Base-by-base conservation (phyloP, 2,888 invertebrate genomes). In the Glaucopsyche alexis region DNA sequence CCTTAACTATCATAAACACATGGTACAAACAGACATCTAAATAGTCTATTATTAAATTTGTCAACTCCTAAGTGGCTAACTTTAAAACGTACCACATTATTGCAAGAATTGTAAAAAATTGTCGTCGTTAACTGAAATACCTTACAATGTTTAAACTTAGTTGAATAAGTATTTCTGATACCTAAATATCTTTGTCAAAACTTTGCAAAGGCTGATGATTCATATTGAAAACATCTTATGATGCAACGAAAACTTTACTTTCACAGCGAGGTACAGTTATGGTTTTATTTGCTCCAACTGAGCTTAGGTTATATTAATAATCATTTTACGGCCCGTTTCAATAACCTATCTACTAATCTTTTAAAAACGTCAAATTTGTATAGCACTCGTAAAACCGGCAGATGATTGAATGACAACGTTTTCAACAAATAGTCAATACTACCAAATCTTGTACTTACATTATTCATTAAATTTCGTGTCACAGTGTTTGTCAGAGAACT, bases 191-290 rank as follows among this genome's bases (percentile, higher is more conserved):
- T 60, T 60, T 60, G 60, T 14, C 60, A 38, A 60, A 38, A 60
- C 60, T 55, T 55, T 38, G 29, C 29, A 60, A 60, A 60, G 60
- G 60, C 29, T 38, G 60, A 60, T 38, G 55, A 55, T 5, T 29
- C 60, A 60, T 19, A 60, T 38, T 38, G 13, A 60, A 60, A 60
- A 38, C 60, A 60, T 60, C 29, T 29, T 29, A 38, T 38, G 60
- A 60, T 60, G 29, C 60, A 38, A 60, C 60, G 29, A 13, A 60
- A 60, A 60, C 5, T 60, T 60, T 29, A 60, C 60, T 60, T 60
- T 60, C 60, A 60, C 60, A 13, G 29, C 60, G 60, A 38, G 5
- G 60, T 60, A 38, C 60, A 38, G 60, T 60, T 60, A 60, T 29
- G 29, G 60, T 60, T 60, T 55, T 60, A 60, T 60, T 60, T 14